Evolutionary conservation across 2,888 invertebrate species (phyloP).

Genomic region (Alsophila aescularia): DNA sequence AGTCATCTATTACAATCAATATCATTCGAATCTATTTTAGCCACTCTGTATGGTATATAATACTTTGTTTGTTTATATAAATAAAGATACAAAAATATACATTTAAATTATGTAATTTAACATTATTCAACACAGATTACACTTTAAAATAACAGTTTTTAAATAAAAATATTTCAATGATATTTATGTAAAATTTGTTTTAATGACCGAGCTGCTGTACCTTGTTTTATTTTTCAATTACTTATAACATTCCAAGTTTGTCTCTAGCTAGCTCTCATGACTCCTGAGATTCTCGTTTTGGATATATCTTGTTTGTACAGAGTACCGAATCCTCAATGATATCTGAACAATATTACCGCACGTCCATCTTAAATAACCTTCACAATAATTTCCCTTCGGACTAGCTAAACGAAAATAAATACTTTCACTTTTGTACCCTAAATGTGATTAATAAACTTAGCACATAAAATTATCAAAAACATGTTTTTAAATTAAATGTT

Average conservation of each 20-base stretch:
- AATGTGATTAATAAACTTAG: conserved; percentile 61
- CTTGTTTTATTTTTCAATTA: not conserved
- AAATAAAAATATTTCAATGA: conserved; percentile 50
- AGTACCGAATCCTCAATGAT: conserved; percentile 22
- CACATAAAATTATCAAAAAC: conserved; percentile 63
- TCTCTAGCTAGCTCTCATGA: conserved; percentile 45
- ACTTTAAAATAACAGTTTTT: conserved; percentile 70
- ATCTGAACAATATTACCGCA: conserved; percentile 26
- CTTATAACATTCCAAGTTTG: conserved; percentile 9
- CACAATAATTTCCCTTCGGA: conserved; percentile 55
- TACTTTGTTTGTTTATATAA: conserved; percentile 65
- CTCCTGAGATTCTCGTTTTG: conserved; percentile 67
- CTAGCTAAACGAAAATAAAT: conserved; percentile 72
- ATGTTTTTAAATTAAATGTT: conserved; percentile 48
- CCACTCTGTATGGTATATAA: conserved; percentile 63
- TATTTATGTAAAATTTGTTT: conserved; percentile 38
- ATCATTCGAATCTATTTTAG: conserved; percentile 55
- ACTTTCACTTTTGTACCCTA: conserved; percentile 72
- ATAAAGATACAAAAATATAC: conserved; percentile 81
- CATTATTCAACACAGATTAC: conserved; percentile 75
- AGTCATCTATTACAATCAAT: conserved; percentile 44
- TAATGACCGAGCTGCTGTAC: conserved; percentile 14
- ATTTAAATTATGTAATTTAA: conserved; percentile 74
- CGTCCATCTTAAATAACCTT: conserved; percentile 36
- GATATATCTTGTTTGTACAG: conserved; percentile 19